phyloP scores from a whole-genome alignment of 2,797 vertebrate genomes.

The Euthynnus affinis region DNA sequence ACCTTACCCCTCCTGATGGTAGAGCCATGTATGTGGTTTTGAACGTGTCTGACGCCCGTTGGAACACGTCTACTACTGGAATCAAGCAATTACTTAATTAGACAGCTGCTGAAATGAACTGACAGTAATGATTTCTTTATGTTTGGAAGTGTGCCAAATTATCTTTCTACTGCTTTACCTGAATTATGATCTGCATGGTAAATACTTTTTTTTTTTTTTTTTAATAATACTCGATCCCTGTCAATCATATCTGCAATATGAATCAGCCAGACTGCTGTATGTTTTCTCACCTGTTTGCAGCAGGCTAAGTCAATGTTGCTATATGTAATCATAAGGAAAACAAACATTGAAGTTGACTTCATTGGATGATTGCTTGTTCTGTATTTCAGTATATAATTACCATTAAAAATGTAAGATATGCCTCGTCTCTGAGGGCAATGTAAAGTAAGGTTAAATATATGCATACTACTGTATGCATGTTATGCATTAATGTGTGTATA shows the following conservation, averaged over 20 bases:
- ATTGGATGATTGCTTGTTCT: slow-evolving; percentile 1
- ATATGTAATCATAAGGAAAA: slow-evolving; percentile 16
- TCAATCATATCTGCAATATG: slow-evolving; percentile 49
- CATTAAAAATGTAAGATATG: slow-evolving; percentile 18
- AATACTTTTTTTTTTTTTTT: slow-evolving; percentile 3
- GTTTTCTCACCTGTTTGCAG: slow-evolving; percentile 7
- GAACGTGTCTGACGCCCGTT: slow-evolving; percentile 3
- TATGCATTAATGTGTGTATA: neutral
- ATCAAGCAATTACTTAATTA: slow-evolving; percentile 43
- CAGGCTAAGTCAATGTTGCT: slow-evolving; percentile 15
- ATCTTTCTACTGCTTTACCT: slow-evolving; percentile 19
- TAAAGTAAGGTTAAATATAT: neutral
- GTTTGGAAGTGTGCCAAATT: slow-evolving; percentile 22
- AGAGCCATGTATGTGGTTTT: neutral
- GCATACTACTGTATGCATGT: too few species aligned
- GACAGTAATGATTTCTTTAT: slow-evolving; percentile 17
- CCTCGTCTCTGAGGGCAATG: neutral
- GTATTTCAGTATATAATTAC: neutral
- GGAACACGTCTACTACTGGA: slow-evolving; percentile 12
- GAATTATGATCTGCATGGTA: slow-evolving; percentile 5
- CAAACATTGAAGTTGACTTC: neutral
- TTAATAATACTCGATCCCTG: slow-evolving; percentile 1
- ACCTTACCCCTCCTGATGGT: slow-evolving; percentile 9
- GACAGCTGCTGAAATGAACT: slow-evolving; percentile 9
- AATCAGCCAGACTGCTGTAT: slow-evolving; percentile 34